Conservation (phyloP, 2,888 invertebrate species). For the Pocota personata region DNA sequence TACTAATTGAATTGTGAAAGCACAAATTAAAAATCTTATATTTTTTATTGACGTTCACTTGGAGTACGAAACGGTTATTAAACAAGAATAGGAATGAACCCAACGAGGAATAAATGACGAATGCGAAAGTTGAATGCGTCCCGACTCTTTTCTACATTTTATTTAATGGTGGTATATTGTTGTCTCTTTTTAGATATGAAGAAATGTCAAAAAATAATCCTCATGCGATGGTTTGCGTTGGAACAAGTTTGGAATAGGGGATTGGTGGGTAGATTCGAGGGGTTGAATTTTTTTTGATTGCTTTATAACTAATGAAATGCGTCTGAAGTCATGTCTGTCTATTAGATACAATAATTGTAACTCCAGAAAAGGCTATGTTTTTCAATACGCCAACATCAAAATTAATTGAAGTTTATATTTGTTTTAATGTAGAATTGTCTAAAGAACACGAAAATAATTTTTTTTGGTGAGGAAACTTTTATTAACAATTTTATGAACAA, state of each 20-base stretch:
- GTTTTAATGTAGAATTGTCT: too few relatives aligned
- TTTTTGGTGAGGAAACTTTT: too few relatives aligned
- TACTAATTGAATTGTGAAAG: background rate
- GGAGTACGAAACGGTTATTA: background rate
- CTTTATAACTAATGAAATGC: too few relatives aligned
- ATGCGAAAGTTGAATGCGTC: conserved; percentile 34
- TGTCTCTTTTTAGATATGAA: conserved; percentile 32
- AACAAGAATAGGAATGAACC: conserved; percentile 9
- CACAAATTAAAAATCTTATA: background rate
- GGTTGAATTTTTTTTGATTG: too few relatives aligned
- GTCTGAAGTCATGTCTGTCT: too few relatives aligned
- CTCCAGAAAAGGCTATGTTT: too few relatives aligned
- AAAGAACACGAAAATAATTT: too few relatives aligned
- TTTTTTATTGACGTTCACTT: conserved; percentile 3
- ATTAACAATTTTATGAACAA: too few relatives aligned
- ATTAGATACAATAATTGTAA: too few relatives aligned
- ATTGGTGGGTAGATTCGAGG: background rate
- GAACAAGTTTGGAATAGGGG: background rate
- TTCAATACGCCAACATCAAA: too few relatives aligned
- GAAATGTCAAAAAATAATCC: background rate
- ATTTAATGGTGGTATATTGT: background rate
- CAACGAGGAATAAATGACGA: conserved; percentile 48
- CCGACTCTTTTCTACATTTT: conserved; percentile 48
- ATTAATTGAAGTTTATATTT: too few relatives aligned
- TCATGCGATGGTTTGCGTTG: conserved; percentile 42